A percentile compares a stretch with the other conserved stretches of the same genome.
Evolutionary conservation across 2,888 invertebrate genomes (phyloP).

Genomic region (Laothoe populi): DNA sequence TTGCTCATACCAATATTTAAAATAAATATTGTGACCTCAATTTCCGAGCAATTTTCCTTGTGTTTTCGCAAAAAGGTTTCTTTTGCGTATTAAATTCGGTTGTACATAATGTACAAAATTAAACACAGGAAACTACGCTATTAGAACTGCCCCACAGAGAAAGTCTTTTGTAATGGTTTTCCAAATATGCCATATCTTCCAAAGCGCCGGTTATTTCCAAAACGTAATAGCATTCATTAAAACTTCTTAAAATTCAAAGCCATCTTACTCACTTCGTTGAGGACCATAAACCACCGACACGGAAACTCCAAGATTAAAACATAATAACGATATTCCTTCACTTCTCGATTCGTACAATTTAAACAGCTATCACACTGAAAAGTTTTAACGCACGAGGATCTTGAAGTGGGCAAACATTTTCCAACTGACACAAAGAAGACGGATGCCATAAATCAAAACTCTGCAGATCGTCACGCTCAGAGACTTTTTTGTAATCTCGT

Average conservation of each 20-base stretch:
- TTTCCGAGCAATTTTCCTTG: too few relatives aligned
- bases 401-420: slow-evolving; percentile 32
- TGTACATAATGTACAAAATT: too few relatives aligned
- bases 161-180: too few relatives aligned
- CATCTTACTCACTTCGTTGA: background rate
- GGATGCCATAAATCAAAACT: slow-evolving; percentile 51
- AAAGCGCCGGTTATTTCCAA: background rate
- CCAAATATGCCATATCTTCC: background rate
- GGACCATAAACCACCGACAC: slow-evolving; percentile 3
- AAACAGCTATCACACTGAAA: slow-evolving; percentile 14
- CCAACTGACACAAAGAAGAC: slow-evolving; percentile 45
- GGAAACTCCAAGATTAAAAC: slow-evolving; percentile 27
- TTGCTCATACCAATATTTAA: too few relatives aligned
- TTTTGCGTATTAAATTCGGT: too few relatives aligned
- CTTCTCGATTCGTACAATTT: slow-evolving; percentile 11
- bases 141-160: too few relatives aligned
- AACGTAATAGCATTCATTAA: background rate
- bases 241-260: background rate
- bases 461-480: slow-evolving; percentile 32
- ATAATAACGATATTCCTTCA: slow-evolving; percentile 29
- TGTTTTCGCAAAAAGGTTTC: too few relatives aligned
- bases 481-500: slow-evolving; percentile 29
- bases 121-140: too few relatives aligned
- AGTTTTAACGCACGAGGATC: slow-evolving; percentile 17
- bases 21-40: too few relatives aligned